A percentile compares a stretch with the other conserved stretches of the same genome.
These are phyloP conservation scores for Aphaenogaster rudis DNA, from an alignment of 1,140 invertebrate genomes.

Conservation along the genomic window DNA sequence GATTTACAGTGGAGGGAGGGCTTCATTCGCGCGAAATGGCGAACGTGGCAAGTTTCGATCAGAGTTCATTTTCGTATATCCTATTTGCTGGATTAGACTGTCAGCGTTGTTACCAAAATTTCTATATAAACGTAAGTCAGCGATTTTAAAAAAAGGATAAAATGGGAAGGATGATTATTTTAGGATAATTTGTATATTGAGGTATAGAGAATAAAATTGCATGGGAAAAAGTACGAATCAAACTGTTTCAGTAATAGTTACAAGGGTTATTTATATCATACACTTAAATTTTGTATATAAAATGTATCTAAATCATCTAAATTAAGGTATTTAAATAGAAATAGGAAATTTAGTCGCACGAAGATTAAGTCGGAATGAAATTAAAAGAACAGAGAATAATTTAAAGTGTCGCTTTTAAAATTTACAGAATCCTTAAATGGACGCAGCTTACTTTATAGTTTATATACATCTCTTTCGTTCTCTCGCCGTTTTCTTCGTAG, in stretches of 20 bases:
- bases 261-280: not conserved
- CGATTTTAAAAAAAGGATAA: not conserved
- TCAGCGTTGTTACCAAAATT: conserved; percentile 27
- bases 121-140: conserved; percentile 12
- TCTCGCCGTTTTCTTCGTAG: not conserved
- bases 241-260: not conserved
- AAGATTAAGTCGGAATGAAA: not conserved
- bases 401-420: conserved; percentile 10
- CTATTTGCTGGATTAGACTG: conserved; percentile 28
- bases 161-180: not conserved
- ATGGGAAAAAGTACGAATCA: not conserved
- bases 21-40: conserved; percentile 41
- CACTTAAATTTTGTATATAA: not conserved
- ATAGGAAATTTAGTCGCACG: not conserved
- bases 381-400: conserved; percentile 16
- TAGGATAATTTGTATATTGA: not conserved
- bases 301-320: conserved; percentile 23
- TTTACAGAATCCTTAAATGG: conserved; percentile 1
- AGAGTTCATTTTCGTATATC: conserved; percentile 51
- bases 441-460: not conserved
- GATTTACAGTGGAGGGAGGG: conserved; percentile 27
- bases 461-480: not conserved
- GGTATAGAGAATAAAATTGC: not conserved
- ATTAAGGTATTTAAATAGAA: conserved; percentile 44
- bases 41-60: conserved; percentile 35